Conservation (phyloP, 2,113 vertebrate genomes). For the Phylloscopus trochiloides region DNA sequence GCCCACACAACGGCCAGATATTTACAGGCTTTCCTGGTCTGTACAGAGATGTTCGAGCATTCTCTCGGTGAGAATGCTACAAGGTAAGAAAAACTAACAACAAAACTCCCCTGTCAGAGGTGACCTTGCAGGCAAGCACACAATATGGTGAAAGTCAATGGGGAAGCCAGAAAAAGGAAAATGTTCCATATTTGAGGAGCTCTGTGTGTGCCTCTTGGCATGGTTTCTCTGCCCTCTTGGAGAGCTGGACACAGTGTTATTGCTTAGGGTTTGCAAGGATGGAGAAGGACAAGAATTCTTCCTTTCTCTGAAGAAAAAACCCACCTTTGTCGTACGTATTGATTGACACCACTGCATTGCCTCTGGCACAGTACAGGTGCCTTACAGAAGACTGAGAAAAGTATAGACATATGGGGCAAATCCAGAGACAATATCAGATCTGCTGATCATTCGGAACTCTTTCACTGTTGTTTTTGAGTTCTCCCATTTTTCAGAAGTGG, state of each 20-base stretch:
- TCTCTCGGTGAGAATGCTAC: accelerated
- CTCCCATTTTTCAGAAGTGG: not conserved
- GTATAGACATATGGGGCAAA: not conserved
- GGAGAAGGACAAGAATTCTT: not conserved
- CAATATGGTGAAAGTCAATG: not conserved
- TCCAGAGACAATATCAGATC: not conserved
- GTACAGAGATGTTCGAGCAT: accelerated
- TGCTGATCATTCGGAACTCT: not conserved
- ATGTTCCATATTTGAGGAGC: accelerated
- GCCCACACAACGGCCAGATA: accelerated
- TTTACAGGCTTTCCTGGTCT: not conserved
- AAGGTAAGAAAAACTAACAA: not conserved
- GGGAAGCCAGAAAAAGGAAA: not conserved
- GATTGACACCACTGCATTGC: not conserved
- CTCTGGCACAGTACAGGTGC: not conserved
- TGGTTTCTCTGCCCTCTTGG: not conserved
- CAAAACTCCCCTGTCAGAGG: not conserved
- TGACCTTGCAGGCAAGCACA: not conserved
- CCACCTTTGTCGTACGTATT: accelerated
- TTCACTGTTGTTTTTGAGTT: not conserved
- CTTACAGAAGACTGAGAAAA: not conserved
- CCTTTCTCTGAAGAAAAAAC: not conserved
- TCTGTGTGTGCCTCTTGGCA: not conserved
- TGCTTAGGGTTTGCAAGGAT: not conserved
- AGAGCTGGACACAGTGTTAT: not conserved